Conservation (phyloP, 2,113 vertebrate genomes). For the Eretmochelys imbricata region DNA sequence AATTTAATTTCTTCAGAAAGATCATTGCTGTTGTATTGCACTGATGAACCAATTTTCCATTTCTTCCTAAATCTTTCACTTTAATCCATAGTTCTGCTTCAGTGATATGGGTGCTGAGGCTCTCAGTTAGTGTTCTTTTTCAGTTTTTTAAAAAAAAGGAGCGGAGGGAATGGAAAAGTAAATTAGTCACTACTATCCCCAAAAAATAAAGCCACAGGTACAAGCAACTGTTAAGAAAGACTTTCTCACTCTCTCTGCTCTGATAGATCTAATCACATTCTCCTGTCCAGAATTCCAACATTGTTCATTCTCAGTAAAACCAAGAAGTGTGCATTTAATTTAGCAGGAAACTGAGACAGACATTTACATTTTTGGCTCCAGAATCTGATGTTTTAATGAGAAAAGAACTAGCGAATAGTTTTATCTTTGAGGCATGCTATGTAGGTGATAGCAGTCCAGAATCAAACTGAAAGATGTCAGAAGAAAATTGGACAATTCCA, state of each 20-base stretch:
- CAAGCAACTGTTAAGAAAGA: neutral
- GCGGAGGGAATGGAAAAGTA: neutral
- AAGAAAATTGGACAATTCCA: conserved; percentile 5
- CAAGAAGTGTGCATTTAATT: conserved; percentile 44
- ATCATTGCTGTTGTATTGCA: conserved; percentile 5
- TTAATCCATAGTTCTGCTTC: conserved; percentile 6
- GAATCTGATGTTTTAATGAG: conserved; percentile 62
- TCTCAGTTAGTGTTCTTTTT: conserved; percentile 24
- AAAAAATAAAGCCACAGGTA: neutral
- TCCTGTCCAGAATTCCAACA: conserved; percentile 38
- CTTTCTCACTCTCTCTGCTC: conserved; percentile 10
- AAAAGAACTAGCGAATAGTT: conserved; percentile 32
- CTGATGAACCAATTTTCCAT: neutral
- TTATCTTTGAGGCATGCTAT: neutral
- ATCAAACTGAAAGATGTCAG: conserved; percentile 24
- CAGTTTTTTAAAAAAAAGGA: neutral
- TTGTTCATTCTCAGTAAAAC: conserved; percentile 39
- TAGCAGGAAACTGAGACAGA: conserved; percentile 51
- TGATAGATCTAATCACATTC: conserved; percentile 23
- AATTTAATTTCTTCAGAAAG: conserved; percentile 12
- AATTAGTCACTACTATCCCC: neutral
- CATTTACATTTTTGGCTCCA: conserved; percentile 44
- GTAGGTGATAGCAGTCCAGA: neutral
- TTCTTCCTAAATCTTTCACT: conserved; percentile 14
- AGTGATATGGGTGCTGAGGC: neutral